Base-by-base conservation (phyloP, 2,113 vertebrate genomes). In the Aspidoscelis tigris region DNA sequence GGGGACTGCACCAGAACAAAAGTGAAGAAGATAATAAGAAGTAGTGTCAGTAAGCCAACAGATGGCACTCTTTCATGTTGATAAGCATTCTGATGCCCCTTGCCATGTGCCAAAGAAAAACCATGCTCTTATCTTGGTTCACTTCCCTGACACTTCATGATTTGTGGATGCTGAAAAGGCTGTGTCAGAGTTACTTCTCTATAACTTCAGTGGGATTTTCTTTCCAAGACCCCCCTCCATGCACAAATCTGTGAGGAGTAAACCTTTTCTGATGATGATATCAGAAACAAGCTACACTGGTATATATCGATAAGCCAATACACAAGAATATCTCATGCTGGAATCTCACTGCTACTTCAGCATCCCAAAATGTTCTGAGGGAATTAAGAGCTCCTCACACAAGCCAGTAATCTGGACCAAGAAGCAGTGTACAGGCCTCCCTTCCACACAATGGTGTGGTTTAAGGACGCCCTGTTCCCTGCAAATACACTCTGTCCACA, bases 41-140 rank as follows among this genome's bases (percentile, higher is more conserved):
- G 14, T 50, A 50, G 68, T 77, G 43, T 39, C 24, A 20, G 76
- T 14, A 61, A 83, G 50, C 71, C 81, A 69, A 82, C 43, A 83
- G 81, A 47, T 75, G 81, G 76, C 81, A 44, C 76, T 79, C 81
- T 79, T 87, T 68, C 69, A 44, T 79, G 69, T 55, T 61, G 73
- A 79, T 55, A 39, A 24, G 12, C 20, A 68, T 24, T 20, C 8
- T 74, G 61, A 5, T 79, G 74, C 58, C 83, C 69, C 47, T 73
- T 82, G 43, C 12, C 50, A 61, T 26, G 41, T 18, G 18, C 10
- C n/a, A 82, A 43, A 78, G 39, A n/a, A 26, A 20, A 20, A 78
- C 3, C 7, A 7, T 50, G 61, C 5, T 50, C 55, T 47, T 72
- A 43, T 53, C 24, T 65, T 33, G 53, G 33, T 22, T 47, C 41